These are phyloP conservation scores for Drosophila sp. DNA, from an alignment of 1,140 invertebrate species.

Conservation along the genomic window DNA sequence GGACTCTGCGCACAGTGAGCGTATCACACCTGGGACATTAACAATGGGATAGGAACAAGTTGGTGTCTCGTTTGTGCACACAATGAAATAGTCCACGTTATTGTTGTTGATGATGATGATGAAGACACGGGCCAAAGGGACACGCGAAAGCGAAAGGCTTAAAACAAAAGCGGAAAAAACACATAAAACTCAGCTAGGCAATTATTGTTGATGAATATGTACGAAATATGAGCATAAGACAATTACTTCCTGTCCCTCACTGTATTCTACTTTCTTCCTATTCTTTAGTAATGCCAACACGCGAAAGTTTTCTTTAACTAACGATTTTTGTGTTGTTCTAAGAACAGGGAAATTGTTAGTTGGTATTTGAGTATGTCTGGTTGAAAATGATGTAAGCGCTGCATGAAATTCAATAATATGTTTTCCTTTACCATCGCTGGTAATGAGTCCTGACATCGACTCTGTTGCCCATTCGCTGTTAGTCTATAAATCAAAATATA, in stretches of 20 bases:
- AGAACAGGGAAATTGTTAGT: background rate
- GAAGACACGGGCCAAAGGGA: constrained; percentile 26
- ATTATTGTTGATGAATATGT: constrained; percentile 79
- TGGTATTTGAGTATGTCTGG: constrained; percentile 8
- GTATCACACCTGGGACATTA: constrained; percentile 13
- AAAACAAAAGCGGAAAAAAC: constrained; percentile 53
- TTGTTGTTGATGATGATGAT: constrained; percentile 28
- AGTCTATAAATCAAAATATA: constrained; percentile 76
- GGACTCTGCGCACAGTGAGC: constrained; percentile 1
- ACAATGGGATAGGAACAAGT: constrained; percentile 26
- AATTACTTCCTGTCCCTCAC: constrained; percentile 4
- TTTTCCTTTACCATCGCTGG: constrained; percentile 48
- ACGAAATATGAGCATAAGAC: constrained; percentile 54
- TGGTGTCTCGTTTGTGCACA: constrained; percentile 31
- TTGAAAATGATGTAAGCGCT: constrained; percentile 23
- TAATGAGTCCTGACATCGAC: constrained; percentile 9
- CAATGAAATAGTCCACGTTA: constrained; percentile 23
- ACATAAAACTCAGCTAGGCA: constrained; percentile 57
- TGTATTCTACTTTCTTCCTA: background rate
- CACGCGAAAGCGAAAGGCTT: constrained; percentile 40
- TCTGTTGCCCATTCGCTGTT: constrained; percentile 17
- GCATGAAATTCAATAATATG: constrained; percentile 73
- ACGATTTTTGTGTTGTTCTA: background rate
- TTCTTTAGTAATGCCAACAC: constrained; percentile 23
- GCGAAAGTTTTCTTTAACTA: constrained; percentile 52